Evolutionary conservation across 2,888 invertebrate species (phyloP).

Genomic region (Caprella mutica): DNA sequence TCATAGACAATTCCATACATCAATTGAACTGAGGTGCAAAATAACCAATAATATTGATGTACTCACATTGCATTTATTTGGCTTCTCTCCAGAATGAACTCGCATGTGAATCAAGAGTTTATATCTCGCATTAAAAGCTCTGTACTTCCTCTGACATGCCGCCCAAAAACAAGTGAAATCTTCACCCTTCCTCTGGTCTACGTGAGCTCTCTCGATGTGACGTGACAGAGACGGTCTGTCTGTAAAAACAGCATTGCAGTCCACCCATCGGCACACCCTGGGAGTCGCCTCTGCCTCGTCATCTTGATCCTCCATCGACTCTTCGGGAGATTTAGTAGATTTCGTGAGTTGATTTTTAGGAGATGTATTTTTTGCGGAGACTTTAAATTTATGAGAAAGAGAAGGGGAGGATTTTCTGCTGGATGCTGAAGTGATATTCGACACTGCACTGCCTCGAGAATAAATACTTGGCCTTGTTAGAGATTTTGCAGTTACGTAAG

Average conservation of each 20-base stretch:
- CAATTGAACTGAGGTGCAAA: too few species aligned
- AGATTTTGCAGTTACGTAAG: too few species aligned
- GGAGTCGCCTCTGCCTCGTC: conserved; percentile 16
- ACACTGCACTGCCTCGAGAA: too few species aligned
- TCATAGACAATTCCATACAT: too few species aligned
- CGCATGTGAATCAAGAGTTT: conserved; percentile 94
- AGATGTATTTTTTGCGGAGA: too few species aligned
- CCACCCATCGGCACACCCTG: conserved; percentile 66
- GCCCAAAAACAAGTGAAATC: conserved; percentile 90
- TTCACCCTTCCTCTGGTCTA: conserved; percentile 52
- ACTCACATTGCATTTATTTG: conserved; percentile 93
- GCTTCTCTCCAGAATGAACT: conserved; percentile 95
- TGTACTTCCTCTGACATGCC: conserved; percentile 73
- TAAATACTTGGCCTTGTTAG: too few species aligned
- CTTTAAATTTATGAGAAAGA: too few species aligned
- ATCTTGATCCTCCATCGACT: background rate
- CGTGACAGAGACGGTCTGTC: conserved; percentile 61
- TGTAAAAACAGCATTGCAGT: conserved; percentile 66
- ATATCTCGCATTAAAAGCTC: conserved; percentile 95
- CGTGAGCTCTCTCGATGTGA: conserved; percentile 65
- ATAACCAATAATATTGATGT: too few species aligned
- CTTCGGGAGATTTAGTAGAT: too few species aligned
- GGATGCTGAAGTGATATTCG: too few species aligned
- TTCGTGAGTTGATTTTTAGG: too few species aligned
- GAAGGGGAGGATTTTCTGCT: too few species aligned